These are phyloP conservation scores for Ranitomeya imitator DNA, from an alignment of 2,113 vertebrate species.

Conservation along the genomic window DNA sequence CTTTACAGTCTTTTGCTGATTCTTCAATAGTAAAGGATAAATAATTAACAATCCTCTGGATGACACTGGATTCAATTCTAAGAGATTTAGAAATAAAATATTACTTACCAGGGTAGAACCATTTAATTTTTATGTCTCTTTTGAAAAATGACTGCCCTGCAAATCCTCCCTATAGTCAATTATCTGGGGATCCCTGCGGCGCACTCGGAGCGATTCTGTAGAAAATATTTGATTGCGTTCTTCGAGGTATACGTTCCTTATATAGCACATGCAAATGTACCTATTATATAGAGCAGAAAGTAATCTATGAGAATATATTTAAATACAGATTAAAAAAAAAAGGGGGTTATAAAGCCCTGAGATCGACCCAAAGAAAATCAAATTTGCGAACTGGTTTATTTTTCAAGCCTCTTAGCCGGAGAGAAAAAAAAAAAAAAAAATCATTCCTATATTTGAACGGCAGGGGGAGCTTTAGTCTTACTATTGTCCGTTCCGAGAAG, in stretches of 20 bases:
- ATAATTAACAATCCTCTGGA: constrained; percentile 28
- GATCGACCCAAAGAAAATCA: constrained; percentile 66
- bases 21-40: constrained; percentile 22
- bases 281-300: neutral
- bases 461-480: constrained; percentile 69
- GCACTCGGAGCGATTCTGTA: neutral
- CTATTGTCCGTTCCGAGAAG: constrained; percentile 29
- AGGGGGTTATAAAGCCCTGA: constrained; percentile 24
- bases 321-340: neutral
- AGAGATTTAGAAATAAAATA: constrained; percentile 13
- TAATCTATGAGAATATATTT: constrained; percentile 20
- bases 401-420: constrained; percentile 13
- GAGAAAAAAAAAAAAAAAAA: neutral
- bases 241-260: neutral
- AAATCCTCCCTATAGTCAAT: constrained; percentile 6
- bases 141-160: constrained; percentile 33
- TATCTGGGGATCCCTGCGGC: constrained; percentile 25
- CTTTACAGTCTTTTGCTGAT: constrained; percentile 8
- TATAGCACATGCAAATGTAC: constrained; percentile 20
- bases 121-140: constrained; percentile 37
- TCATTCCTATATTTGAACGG: constrained; percentile 54
- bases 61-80: constrained; percentile 23
- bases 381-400: constrained; percentile 49
- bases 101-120: constrained; percentile 19
- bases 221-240: neutral